These are phyloP conservation scores for Limnodromus scolopaceus DNA, from an alignment of 2,797 vertebrate species.

Conservation along the genomic window DNA sequence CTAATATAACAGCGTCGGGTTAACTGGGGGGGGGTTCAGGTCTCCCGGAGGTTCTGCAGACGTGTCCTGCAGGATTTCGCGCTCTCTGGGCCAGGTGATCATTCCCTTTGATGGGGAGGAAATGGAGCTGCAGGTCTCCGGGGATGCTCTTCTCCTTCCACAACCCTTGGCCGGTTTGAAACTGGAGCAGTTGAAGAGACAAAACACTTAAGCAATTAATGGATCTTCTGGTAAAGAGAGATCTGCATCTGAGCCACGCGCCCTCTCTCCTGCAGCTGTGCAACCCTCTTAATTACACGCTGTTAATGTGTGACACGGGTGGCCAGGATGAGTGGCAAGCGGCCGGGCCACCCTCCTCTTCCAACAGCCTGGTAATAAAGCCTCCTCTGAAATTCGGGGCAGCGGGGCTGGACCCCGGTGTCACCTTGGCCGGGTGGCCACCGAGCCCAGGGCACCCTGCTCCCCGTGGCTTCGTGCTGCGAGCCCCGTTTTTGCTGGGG, in stretches of 20 bases:
- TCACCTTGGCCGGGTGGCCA: neutral
- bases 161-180: neutral
- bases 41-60: neutral
- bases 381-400: neutral
- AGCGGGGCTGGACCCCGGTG: accelerated
- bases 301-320: neutral
- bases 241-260: neutral
- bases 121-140: neutral
- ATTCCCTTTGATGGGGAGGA: neutral
- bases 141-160: neutral
- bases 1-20: accelerated
- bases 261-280: neutral
- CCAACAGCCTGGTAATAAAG: neutral
- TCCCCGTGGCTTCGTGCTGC: neutral
- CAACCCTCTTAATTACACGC: neutral
- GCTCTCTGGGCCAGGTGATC: neutral
- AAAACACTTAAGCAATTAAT: neutral
- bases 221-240: neutral
- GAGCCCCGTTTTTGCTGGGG: neutral
- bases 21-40: no score
- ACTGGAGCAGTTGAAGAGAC: neutral
- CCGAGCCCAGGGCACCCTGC: neutral
- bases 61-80: neutral
- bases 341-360: neutral
- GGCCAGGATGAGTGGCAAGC: neutral